Conservation (phyloP, 2,888 invertebrate species). For the Idaea straminata region DNA sequence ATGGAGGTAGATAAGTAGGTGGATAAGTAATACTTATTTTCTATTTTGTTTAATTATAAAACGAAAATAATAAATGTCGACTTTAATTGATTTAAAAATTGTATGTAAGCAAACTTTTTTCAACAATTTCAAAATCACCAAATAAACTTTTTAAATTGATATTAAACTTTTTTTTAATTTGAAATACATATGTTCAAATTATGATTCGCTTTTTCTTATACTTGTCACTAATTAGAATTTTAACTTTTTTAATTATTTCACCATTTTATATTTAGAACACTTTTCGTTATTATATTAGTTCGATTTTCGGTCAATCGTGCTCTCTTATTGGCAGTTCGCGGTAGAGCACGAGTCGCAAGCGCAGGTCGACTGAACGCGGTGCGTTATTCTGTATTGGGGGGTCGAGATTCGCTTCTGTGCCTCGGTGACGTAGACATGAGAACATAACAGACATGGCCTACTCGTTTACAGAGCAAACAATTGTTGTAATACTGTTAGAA, state of each 20-base stretch:
- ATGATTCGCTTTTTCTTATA: no score
- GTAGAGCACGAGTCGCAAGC: conserved; percentile 68
- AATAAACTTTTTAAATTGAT: no score
- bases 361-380: conserved; percentile 66
- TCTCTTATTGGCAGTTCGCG: conserved; percentile 37
- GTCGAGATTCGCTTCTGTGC: conserved; percentile 73
- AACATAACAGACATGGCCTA: conserved; percentile 58
- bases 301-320: conserved; percentile 21
- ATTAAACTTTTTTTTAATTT: no score
- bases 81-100: no score
- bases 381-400: conserved; percentile 58
- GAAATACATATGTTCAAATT: no score
- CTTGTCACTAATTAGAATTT: background rate
- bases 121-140: no score
- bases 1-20: no score
- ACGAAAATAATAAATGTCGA: no score
- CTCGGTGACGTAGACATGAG: conserved; percentile 59
- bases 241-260: background rate
- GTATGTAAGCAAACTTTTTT: no score
- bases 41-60: no score
- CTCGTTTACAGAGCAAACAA: conserved; percentile 31
- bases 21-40: no score
- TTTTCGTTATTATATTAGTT: background rate
- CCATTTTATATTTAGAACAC: background rate
- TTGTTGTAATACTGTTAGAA: conserved; percentile 11